Evolutionary conservation across 2,888 invertebrate genomes (phyloP).

Genomic region (Acanthosepion lycidas): DNA sequence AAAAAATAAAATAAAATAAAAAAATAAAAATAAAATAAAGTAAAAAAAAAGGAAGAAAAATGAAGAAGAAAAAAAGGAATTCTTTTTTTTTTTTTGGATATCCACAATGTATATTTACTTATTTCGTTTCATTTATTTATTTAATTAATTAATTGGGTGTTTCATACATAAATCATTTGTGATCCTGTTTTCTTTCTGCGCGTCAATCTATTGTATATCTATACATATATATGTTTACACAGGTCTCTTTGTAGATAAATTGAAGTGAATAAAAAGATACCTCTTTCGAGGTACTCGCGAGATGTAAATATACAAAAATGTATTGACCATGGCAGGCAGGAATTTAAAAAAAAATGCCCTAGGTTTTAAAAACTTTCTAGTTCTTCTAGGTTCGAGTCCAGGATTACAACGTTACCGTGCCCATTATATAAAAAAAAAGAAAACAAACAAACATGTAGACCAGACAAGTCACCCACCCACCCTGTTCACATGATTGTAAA

Average conservation of each 20-base stretch:
- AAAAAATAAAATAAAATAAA: no score
- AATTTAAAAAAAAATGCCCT: background rate
- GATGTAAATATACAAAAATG: background rate
- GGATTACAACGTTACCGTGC: background rate
- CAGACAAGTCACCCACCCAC: background rate
- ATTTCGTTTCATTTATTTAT: background rate
- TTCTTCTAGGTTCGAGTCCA: background rate
- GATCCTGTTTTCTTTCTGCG: background rate
- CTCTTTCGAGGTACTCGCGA: background rate
- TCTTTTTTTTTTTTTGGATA: background rate
- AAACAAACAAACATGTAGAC: background rate
- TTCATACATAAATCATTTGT: background rate
- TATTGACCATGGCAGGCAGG: background rate
- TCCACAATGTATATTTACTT: background rate
- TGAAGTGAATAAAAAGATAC: background rate
- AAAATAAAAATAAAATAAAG: background rate
- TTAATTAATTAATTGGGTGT: background rate
- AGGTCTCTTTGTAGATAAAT: background rate
- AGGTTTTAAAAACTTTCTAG: background rate
- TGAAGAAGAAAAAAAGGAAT: background rate
- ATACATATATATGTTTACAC: background rate
- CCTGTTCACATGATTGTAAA: background rate
- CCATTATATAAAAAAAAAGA: background rate
- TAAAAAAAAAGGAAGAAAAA: background rate
- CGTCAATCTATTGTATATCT: background rate